Evolutionary conservation across 53 echinoderm and acorn worm genomes (phyloP), one percentile per base, ranked within the genome.

Genomic region (Paracentrotus lividus): DNA sequence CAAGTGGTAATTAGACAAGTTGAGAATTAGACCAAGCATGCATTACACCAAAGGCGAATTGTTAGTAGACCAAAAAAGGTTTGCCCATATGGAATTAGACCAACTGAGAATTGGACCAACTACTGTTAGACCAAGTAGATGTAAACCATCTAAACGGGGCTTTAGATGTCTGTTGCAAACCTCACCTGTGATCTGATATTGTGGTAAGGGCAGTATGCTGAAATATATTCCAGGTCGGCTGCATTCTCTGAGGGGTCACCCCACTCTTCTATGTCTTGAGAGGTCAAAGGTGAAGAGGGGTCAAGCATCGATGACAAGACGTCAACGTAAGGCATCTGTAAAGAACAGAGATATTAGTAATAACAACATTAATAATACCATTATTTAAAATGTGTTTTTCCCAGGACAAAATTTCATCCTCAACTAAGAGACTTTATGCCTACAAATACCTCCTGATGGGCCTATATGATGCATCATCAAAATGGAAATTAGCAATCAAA

Each of bases 261-360:
- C 94, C 95, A 96, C 85, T 96, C 96, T 64, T 90, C 91, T 33
- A 61, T 49, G 55, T 96, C 96, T 77, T 94, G 95, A 42, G 52
- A 56, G 85, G 95, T 95, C 66, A 96, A 77, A 92, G 94, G 94
- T 84, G 95, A 94, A 20, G 49, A 14, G 57, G 93, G 86, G 51
- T 94, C 93, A 54, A 96, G 59, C 96, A 96, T 96, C 85, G 96
- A 94, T 42, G 94, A 93, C 87, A 94, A 49, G 23, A 96, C 91
- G 55, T 96, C 96, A 36, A 96, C 91, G 65, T 76, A 95, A 7
- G 95, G 96, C 72, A 96, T 94, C 96, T 96, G 69, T 16, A 44
- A n/a, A 20, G 61, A 21, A 61, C 54, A 55, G 56, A 36, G 53
- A 78, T 9, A 44, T 78, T 42, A 76, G 55, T 55, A 12, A 55